These are phyloP conservation scores for Masnerella sp. DNA, from an alignment of 2,888 invertebrate genomes.

Conservation along the genomic window DNA sequence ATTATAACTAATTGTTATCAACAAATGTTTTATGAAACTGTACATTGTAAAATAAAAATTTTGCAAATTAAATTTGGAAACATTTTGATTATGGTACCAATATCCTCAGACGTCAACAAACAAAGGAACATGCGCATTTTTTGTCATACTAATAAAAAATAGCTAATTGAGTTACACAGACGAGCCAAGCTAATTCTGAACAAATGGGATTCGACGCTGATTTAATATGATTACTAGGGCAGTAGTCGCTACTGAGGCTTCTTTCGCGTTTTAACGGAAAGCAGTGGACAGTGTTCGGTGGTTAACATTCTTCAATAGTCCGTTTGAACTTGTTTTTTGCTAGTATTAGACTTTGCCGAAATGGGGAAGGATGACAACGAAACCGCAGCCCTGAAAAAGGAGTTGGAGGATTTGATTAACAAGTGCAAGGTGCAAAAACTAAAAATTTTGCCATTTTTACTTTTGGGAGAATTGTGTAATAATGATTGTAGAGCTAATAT, in stretches of 20 bases:
- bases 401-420: slow-evolving; percentile 88
- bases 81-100: not conserved
- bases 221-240: slow-evolving; percentile 76
- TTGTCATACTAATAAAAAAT: slow-evolving; percentile 39
- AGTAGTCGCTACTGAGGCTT: slow-evolving; percentile 73
- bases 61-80: not conserved
- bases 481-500: too few species aligned
- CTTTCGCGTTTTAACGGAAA: slow-evolving; percentile 69
- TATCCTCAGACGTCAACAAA: too few species aligned
- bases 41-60: not conserved
- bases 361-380: slow-evolving; percentile 93
- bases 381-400: slow-evolving; percentile 86
- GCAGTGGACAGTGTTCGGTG: slow-evolving; percentile 62
- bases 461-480: too few species aligned
- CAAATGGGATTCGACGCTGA: slow-evolving; percentile 74
- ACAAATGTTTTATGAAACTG: not conserved
- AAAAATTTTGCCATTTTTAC: too few species aligned
- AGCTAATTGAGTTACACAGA: slow-evolving; percentile 70
- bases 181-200: slow-evolving; percentile 69
- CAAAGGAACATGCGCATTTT: slow-evolving; percentile 19
- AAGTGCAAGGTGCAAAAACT: slow-evolving; percentile 85
- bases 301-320: slow-evolving; percentile 62
- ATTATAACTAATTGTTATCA: too few species aligned
- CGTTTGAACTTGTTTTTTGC: slow-evolving; percentile 42
- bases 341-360: slow-evolving; percentile 4